Conservation (phyloP, 2,888 invertebrate species). For the Xestia c-nigrum region DNA sequence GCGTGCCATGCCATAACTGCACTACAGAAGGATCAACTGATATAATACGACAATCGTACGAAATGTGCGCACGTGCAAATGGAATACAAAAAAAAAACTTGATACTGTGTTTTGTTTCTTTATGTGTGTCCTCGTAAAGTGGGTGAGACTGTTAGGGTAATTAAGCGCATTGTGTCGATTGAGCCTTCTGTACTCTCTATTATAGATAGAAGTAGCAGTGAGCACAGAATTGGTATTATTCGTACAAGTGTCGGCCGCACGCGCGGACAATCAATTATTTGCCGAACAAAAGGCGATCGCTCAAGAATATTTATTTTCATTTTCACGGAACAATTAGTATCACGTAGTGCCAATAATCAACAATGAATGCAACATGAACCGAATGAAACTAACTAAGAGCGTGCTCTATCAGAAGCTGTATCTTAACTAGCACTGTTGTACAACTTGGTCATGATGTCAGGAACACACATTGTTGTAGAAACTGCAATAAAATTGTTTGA, state of each 20-base stretch:
- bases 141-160: neutral
- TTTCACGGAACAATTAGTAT: conserved; percentile 40
- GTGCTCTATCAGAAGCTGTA: conserved; percentile 26
- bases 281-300: conserved; percentile 59
- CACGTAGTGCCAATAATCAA: conserved; percentile 36
- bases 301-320: conserved; percentile 53
- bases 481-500: conserved; percentile 26
- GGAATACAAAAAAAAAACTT: neutral
- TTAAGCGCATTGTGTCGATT: neutral
- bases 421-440: conserved; percentile 2
- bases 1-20: neutral
- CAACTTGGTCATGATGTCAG: conserved; percentile 32
- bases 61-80: neutral
- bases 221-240: conserved; percentile 22
- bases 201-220: neutral
- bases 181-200: conserved; percentile 9
- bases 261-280: conserved; percentile 51
- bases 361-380: conserved; percentile 23
- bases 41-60: neutral
- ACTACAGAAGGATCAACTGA: conserved; percentile 30
- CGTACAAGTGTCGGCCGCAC: conserved; percentile 25
- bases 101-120: neutral
- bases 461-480: conserved; percentile 16
- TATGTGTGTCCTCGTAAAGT: neutral
- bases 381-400: neutral